A percentile compares a stretch with the other conserved stretches of the same genome.
Conservation (phyloP, 2,888 invertebrate genomes). For the Chrysina gloriosa region DNA sequence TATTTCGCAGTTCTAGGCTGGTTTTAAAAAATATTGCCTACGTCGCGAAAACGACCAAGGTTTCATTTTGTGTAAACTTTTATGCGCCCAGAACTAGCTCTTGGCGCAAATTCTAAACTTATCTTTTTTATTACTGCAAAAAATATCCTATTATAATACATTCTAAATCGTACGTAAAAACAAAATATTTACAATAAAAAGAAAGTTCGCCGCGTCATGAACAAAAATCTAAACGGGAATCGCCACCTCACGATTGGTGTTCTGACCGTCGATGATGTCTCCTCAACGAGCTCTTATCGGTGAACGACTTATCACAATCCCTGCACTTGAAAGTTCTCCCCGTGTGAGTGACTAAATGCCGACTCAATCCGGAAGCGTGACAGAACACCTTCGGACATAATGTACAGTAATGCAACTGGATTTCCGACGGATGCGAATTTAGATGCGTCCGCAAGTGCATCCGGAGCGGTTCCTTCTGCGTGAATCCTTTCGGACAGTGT, state of each 20-base stretch:
- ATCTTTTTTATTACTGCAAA: no score
- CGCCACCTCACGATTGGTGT: slow-evolving; percentile 58
- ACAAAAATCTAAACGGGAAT: no score
- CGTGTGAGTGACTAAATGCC: slow-evolving; percentile 74
- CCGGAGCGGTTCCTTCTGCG: slow-evolving; percentile 76
- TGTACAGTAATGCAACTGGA: slow-evolving; percentile 75
- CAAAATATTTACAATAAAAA: no score
- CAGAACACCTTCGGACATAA: slow-evolving; percentile 74
- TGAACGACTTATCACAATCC: slow-evolving; percentile 75
- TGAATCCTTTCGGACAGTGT: slow-evolving; percentile 76
- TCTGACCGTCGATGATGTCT: slow-evolving; percentile 69
- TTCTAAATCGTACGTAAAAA: slow-evolving; percentile 9
- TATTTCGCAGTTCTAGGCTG: no score
- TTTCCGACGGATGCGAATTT: slow-evolving; percentile 68
- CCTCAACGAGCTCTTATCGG: slow-evolving; percentile 77
- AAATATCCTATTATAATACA: slow-evolving; percentile 10
- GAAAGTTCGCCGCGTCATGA: no score
- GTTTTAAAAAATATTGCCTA: no score
- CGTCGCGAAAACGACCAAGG: no score
- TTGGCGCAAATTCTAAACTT: no score
- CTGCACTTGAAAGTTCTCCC: slow-evolving; percentile 74
- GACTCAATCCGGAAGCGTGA: slow-evolving; percentile 74
- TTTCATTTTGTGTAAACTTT: no score
- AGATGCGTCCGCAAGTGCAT: slow-evolving; percentile 74
- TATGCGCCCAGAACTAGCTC: no score